Evolutionary conservation across 1,140 invertebrate genomes (phyloP), one percentile per base, ranked within the genome.

Genomic region (Ooceraea biroi): DNA sequence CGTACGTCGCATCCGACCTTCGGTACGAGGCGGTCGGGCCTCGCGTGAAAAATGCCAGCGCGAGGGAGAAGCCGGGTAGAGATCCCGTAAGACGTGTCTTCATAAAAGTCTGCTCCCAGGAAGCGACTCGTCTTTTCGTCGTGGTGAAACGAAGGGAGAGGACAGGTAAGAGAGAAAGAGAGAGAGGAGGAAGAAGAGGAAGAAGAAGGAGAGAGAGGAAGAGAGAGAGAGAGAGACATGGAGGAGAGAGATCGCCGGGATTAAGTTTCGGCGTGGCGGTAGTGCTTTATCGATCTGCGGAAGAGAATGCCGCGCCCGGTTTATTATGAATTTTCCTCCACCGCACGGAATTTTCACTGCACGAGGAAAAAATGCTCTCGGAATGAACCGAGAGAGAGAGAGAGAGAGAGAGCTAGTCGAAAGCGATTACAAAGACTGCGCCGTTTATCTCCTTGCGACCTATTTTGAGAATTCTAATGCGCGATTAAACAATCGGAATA

Each of bases 1-100:
- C 77, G 66, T 82, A 82, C 77, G 52, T 72, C 77, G 55, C 77
- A 57, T 82, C 52, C 77, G 66, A 58, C 77, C 66, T 82, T 82
- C 41, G 66, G 50, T 52, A 46, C 61, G 63, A 55, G 22, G 36
- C 74, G 27, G 63, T 30, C 41, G 66, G 58, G 7, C 36, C 77
- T 22, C 19, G 44, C 36, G 66, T 58, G 77, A 82, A 82, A 82
- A 82, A 82, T 72, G 41, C 65, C 52, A 52, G 52, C 41, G 66
- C 52, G 63, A 80, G 52, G 11, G 68, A 80, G 30, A 77, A 77
- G 44, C 44, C 77, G 27, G 19, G 50, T 72, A 48, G 61, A 27
- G 52, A 41, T n/a, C 65, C 77, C 55, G 44, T 57, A 82, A 72
- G 77, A 82, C 77, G 52, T 71, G 77, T 82, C 77, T 82, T 82